phyloP scores from a whole-genome alignment of 2,113 vertebrate genomes.

The Antechinus stuartii region DNA sequence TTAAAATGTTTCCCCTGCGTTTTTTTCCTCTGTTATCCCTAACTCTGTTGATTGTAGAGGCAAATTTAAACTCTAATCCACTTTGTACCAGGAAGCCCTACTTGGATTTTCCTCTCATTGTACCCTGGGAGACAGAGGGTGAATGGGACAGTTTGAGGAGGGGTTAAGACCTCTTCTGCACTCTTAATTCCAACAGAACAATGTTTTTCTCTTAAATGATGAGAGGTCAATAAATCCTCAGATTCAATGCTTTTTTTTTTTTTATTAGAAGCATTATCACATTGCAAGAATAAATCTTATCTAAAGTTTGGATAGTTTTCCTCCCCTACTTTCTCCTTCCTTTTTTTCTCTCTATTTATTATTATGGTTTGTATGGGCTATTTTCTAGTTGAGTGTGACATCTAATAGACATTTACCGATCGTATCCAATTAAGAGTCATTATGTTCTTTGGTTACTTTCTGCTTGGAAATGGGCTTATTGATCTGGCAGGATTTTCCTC shows the following conservation, averaged over 20 bases:
- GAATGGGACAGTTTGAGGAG: neutral
- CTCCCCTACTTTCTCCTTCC: neutral
- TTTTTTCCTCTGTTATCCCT: neutral
- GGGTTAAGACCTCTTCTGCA: neutral
- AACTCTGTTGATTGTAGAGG: neutral
- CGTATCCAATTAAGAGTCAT: conserved; percentile 65
- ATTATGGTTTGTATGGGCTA: conserved; percentile 36
- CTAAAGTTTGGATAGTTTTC: neutral
- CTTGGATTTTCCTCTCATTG: neutral
- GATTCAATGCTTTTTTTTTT: neutral
- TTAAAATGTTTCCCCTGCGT: neutral
- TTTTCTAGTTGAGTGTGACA: conserved; percentile 60
- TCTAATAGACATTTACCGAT: conserved; percentile 40
- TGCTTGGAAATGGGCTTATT: conserved; percentile 73
- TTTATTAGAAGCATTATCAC: neutral
- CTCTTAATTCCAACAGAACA: neutral
- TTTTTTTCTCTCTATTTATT: neutral
- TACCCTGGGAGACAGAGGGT: neutral
- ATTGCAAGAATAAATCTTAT: neutral
- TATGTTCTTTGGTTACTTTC: conserved; percentile 64
- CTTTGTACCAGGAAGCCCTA: neutral
- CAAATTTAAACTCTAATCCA: neutral
- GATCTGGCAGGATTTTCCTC: conserved; percentile 73
- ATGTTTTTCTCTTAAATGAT: neutral
- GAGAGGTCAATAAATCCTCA: neutral